A percentile compares a stretch with the other conserved stretches of the same genome.
These are phyloP conservation scores for Tadarida brasiliensis DNA, from an alignment of 2,797 vertebrate species.

Conservation along the genomic window DNA sequence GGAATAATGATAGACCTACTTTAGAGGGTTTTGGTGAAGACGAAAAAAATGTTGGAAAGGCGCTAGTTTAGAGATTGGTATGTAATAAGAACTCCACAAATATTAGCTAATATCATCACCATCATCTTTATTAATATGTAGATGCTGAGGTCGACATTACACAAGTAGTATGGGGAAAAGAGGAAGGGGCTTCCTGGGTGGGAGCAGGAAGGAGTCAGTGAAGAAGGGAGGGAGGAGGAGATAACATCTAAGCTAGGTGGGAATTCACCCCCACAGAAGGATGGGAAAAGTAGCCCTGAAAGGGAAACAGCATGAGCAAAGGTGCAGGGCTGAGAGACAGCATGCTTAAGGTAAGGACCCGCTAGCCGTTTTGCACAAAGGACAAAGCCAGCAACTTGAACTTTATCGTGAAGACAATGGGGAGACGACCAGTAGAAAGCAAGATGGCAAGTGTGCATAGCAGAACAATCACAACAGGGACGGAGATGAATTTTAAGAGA, in stretches of 20 bases:
- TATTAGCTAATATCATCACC: neutral
- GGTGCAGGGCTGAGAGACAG: neutral
- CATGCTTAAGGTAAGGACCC: neutral
- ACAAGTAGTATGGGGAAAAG: neutral
- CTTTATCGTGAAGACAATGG: neutral
- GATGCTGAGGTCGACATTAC: neutral
- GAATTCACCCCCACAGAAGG: neutral
- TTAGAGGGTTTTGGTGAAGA: neutral
- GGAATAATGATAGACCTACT: neutral
- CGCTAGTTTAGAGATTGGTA: neutral
- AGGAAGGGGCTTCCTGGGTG: neutral
- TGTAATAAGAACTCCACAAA: neutral
- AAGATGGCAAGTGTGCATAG: neutral
- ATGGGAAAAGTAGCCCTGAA: neutral
- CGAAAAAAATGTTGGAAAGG: neutral
- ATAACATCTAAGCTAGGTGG: neutral
- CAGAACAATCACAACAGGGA: neutral
- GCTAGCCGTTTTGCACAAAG: neutral
- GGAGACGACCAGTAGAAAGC: neutral
- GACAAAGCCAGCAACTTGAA: neutral
- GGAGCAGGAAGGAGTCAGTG: neutral
- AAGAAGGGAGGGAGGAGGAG: neutral
- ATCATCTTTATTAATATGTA: neutral
- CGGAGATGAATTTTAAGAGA: neutral
- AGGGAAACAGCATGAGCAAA: neutral